These are phyloP conservation scores for Ariopsis seemanni DNA, from an alignment of 2,113 vertebrate genomes.

Conservation along the genomic window DNA sequence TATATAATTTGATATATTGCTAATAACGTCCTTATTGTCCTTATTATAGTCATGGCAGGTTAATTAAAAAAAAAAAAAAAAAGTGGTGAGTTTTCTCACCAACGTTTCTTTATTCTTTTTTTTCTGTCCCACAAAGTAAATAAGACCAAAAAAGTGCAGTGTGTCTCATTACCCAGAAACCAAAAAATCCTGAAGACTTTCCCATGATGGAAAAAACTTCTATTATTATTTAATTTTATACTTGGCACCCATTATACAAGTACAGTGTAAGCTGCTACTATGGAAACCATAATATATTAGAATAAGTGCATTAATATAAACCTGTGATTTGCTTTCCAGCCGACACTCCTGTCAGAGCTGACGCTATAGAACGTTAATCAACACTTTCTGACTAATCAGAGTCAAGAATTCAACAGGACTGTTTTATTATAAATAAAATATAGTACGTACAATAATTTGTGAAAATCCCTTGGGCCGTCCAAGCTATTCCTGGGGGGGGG, in stretches of 20 bases:
- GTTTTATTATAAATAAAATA: background rate
- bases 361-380: background rate
- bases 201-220: background rate
- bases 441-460: background rate
- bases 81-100: too few relatives aligned
- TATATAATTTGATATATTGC: background rate
- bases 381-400: background rate
- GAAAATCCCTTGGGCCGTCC: background rate
- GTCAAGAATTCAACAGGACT: background rate
- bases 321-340: background rate
- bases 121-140: background rate
- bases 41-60: background rate
- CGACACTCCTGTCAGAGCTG: background rate
- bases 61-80: background rate
- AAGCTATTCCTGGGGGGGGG: background rate
- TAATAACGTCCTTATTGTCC: background rate
- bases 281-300: background rate
- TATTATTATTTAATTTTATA: background rate
- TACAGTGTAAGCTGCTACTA: background rate
- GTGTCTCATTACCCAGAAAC: background rate
- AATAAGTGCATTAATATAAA: background rate
- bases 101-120: background rate
- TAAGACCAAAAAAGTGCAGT: background rate
- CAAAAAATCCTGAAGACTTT: background rate
- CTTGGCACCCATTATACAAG: background rate